These are phyloP conservation scores for Brachionus sp. DNA, from an alignment of 1,140 invertebrate genomes.

Conservation along the genomic window DNA sequence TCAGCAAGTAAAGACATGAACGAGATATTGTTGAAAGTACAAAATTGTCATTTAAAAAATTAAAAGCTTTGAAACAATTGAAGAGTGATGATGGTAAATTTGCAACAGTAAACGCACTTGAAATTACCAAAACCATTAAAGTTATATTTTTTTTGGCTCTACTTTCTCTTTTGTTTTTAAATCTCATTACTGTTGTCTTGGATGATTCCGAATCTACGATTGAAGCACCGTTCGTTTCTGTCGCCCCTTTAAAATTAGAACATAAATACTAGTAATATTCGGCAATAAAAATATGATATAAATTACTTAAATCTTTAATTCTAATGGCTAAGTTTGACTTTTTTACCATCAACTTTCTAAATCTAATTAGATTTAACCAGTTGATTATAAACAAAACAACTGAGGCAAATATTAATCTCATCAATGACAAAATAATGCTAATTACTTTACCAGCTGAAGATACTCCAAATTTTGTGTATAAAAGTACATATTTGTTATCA, in stretches of 20 bases:
- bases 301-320: background rate
- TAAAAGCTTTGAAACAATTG: background rate
- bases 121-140: background rate
- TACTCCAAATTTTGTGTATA: background rate
- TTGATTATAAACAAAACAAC: slow-evolving; percentile 20
- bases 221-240: background rate
- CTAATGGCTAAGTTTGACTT: background rate
- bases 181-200: background rate
- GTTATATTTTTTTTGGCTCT: slow-evolving; percentile 14
- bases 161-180: background rate
- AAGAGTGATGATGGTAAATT: background rate
- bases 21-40: background rate
- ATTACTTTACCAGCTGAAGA: background rate
- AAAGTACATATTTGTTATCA: background rate
- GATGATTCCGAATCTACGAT: background rate
- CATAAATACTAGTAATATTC: background rate
- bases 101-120: background rate
- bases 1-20: background rate
- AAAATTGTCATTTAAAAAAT: background rate
- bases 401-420: background rate
- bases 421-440: background rate
- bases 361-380: background rate
- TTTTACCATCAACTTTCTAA: background rate
- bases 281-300: background rate
- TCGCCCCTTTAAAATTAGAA: background rate